Evolutionary conservation across 2,888 invertebrate species (phyloP), one percentile per base, ranked within the genome.

Genomic region (Lathronympha strigana): DNA sequence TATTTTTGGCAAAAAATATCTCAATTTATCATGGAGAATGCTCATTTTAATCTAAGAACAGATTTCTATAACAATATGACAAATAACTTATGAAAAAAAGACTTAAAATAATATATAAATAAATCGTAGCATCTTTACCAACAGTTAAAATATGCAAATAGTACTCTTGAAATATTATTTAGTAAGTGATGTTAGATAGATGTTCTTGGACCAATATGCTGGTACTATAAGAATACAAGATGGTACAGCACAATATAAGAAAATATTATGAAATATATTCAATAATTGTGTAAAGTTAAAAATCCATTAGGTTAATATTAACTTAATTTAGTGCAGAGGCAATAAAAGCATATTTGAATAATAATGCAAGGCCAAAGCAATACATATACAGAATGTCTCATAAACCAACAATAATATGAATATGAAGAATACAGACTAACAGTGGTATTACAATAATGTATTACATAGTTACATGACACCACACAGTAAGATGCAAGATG

Each of bases 301-400:
- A 57, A 15, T n/a, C 31, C 43, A 57, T 57, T 57, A 21, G 9
- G 43, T 45, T 13, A 31, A n/a, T 25, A 38, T 23, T 9, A 43
- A 55, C 28, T 25, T 28, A 43, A 19, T 17, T 25, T 38, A 54
- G 25, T 6, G n/a, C 25, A 40, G 9, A 13, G 25, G 40, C 40
- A 31, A 19, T 43, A 57, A 43, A 43, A n/a, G 19, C 43, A n/a
- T 31, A 43, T 57, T 43, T 8, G n/a, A 28, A 53, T 23, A 9
- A 23, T 47, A 63, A 40, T 55, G 51, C 36, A 38, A 58, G 58
- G 43, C 51, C 23, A 36, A 64, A 60, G 58, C 58, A 64, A 60
- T 58, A 57, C 50, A 51, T 43, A 63, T 40, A 33, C 31, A 36
- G 9, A 47, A n/a, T 47, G n/a, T 1, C 23, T 17, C 23, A 47